phyloP scores from a whole-genome alignment of 1,140 invertebrate genomes.

The Megathymus violae region DNA sequence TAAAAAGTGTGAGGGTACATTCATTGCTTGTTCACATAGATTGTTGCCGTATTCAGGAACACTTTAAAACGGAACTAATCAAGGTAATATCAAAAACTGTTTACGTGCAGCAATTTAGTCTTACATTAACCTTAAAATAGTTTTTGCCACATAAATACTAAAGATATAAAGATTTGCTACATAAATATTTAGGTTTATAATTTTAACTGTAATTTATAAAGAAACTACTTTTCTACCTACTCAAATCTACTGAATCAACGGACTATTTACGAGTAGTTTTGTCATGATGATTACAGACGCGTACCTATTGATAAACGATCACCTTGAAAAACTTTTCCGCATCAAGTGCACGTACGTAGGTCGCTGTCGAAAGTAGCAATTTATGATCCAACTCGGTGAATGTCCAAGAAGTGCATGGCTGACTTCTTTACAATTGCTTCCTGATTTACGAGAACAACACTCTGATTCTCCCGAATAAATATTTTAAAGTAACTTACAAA shows the following conservation, averaged over 20 bases:
- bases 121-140: too few relatives aligned
- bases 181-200: too few relatives aligned
- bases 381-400: slow-evolving; percentile 44
- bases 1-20: too few relatives aligned
- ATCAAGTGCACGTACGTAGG: slow-evolving; percentile 38
- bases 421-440: slow-evolving; percentile 11
- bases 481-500: not conserved
- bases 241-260: slow-evolving; percentile 2
- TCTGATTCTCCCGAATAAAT: not conserved
- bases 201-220: too few relatives aligned
- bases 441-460: slow-evolving; percentile 6
- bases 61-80: too few relatives aligned
- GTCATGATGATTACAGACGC: slow-evolving; percentile 26
- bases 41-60: too few relatives aligned
- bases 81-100: too few relatives aligned
- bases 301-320: slow-evolving; percentile 19
- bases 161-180: too few relatives aligned
- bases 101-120: too few relatives aligned
- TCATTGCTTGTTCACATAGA: too few relatives aligned
- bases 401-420: slow-evolving; percentile 42
- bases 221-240: too few relatives aligned
- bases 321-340: slow-evolving; percentile 33
- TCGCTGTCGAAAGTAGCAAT: slow-evolving; percentile 48
- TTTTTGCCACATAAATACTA: too few relatives aligned
- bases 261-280: slow-evolving; percentile 9